phyloP scores from a whole-genome alignment of 2,888 invertebrate species.

The Cheilosia impressa region DNA sequence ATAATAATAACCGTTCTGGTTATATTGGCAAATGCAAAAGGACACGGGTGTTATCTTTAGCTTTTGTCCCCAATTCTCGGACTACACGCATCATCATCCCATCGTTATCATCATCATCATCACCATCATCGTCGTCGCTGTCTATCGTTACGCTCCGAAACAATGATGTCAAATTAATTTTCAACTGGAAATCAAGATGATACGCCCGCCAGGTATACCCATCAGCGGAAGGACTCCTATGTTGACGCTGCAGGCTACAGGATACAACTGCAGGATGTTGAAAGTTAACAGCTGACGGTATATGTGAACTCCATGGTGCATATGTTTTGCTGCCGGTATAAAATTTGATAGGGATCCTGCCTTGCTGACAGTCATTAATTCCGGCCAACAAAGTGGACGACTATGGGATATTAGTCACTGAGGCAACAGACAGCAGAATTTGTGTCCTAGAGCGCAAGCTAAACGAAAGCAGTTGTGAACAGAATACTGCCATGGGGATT shows the following conservation, averaged over 20 bases:
- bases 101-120: background rate
- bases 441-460: background rate
- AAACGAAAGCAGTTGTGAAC: background rate
- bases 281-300: background rate
- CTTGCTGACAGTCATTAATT: conserved; percentile 15
- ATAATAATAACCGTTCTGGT: conserved; percentile 12
- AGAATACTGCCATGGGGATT: background rate
- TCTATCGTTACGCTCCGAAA: background rate
- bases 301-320: background rate
- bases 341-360: conserved; percentile 1
- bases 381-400: conserved; percentile 15
- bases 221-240: conserved; percentile 8
- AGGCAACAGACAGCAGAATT: background rate
- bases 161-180: conserved; percentile 13
- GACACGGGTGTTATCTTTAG: background rate
- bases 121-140: conserved; percentile 2
- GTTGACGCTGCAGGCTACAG: background rate
- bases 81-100: background rate
- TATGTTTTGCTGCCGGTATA: conserved; percentile 2
- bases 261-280: conserved; percentile 1
- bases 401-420: conserved; percentile 7
- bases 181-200: background rate
- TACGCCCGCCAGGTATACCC: background rate
- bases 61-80: background rate
- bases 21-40: background rate